Conservation (phyloP, 2,888 invertebrate genomes). For the Cheiracanthium punctorium region DNA sequence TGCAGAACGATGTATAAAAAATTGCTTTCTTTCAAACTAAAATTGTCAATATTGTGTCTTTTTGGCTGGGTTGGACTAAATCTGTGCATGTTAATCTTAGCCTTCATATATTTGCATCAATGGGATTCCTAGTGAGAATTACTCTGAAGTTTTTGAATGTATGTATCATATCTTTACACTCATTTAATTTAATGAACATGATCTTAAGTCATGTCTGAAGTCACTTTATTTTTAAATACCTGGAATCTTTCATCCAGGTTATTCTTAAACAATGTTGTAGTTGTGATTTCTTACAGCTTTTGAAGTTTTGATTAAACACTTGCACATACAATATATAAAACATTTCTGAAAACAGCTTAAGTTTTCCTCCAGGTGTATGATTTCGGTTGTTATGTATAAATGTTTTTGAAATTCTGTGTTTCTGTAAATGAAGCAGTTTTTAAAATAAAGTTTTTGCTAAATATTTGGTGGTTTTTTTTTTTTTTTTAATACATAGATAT, state of each 20-base stretch:
- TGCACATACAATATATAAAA: conserved; percentile 33
- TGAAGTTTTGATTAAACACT: conserved; percentile 34
- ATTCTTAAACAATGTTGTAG: conserved; percentile 15
- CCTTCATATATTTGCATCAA: conserved; percentile 43
- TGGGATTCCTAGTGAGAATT: conserved; percentile 60
- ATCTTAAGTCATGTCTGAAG: conserved; percentile 36
- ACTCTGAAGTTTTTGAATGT: conserved; percentile 63
- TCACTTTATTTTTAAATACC: conserved; percentile 25
- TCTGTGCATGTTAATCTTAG: conserved; percentile 52
- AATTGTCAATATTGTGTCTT: conserved; percentile 27
- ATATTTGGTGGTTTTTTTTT: background rate
- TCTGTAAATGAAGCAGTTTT: conserved; percentile 54
- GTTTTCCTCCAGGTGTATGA: conserved; percentile 26
- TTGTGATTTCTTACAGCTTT: conserved; percentile 29
- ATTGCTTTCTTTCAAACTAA: background rate
- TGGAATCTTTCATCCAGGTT: conserved; percentile 7
- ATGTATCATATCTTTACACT: conserved; percentile 61
- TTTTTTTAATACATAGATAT: too few relatives aligned
- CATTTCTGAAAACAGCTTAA: conserved; percentile 24
- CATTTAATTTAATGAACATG: conserved; percentile 65
- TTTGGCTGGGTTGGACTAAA: conserved; percentile 39
- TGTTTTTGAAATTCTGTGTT: conserved; percentile 34
- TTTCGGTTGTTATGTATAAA: conserved; percentile 37
- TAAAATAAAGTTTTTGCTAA: conserved; percentile 54
- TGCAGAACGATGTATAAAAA: conserved; percentile 30